Base-by-base conservation (phyloP, 2,888 invertebrate genomes). In the Perdita meconis region DNA sequence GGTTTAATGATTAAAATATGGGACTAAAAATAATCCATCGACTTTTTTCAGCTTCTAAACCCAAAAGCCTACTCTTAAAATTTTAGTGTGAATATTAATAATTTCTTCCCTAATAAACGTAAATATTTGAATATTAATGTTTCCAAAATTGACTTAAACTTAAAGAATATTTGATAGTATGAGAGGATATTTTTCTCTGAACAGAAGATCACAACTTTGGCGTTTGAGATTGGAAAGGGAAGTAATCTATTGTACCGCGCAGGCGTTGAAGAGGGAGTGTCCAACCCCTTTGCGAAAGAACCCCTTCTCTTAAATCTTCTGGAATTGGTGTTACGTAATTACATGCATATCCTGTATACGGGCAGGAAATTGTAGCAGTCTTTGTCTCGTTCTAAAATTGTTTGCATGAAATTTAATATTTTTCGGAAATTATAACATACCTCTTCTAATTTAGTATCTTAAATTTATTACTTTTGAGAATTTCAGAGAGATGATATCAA, bases 281-380 rank as follows among this genome's bases (percentile, higher is more conserved):
- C 80, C 75, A 72, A 69, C 78, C 66, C 79, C 77, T 77, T 70
- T 53, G 16, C 75, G 70, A 73, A 72, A 74, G 73, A 69, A 67
- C 72, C 67, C 67, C 71, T 74, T 80, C 72, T 78, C 80, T 80
- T 83, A 80, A 82, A 83, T 81, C 82, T 82, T 82, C 84, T 83
- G 83, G 78, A 82, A 64, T 82, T 74, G 81, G 84, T 82, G 88
- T 88, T 87, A 86, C 86, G 87, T 89, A 89, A 90, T 90, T 89
- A n/a, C n/a, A 89, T 85, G 87, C 87, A 88, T 90, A 87, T 82
- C 86, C 80, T 85, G 68, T 80, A 87, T 87, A 86, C 85, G 84
- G 85, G 86, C 84, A 84, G 83, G 86, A 84, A 81, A 87, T 84
- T 79, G 84, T 85, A 88, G 84, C 81, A 69, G 76, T 5, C 40